Conservation (phyloP, 2,797 vertebrate species). For the Syncerus caffer region DNA sequence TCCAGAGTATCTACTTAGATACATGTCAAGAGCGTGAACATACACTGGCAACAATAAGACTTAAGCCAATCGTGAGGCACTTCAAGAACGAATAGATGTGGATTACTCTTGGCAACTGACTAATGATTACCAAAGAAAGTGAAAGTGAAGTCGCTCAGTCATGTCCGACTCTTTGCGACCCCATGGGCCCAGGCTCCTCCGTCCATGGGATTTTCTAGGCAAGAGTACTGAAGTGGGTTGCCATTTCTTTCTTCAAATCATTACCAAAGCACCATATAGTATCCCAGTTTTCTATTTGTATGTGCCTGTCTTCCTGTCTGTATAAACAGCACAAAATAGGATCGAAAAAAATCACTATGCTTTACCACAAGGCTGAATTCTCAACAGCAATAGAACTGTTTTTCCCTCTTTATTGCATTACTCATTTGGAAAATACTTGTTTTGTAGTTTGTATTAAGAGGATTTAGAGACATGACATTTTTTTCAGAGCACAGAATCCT, state of each 20-base stretch:
- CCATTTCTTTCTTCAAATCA: not conserved
- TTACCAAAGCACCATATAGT: not conserved
- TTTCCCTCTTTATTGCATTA: not conserved
- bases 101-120: not conserved
- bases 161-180: no score
- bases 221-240: no score
- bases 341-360: not conserved
- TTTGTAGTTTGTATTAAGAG: not conserved
- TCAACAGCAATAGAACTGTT: not conserved
- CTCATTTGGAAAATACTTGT: not conserved
- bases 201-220: no score
- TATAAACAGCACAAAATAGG: not conserved
- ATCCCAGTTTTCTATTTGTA: not conserved
- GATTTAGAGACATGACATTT: not conserved
- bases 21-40: not conserved
- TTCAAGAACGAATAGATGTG: not conserved
- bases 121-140: not conserved
- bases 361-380: not conserved
- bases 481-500: not conserved
- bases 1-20: rapidly evolving
- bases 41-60: not conserved
- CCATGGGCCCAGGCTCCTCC: no score
- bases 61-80: not conserved
- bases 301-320: not conserved
- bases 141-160: no score